Conservation (phyloP, 2,113 vertebrate species). For the Pimephales promelas region DNA sequence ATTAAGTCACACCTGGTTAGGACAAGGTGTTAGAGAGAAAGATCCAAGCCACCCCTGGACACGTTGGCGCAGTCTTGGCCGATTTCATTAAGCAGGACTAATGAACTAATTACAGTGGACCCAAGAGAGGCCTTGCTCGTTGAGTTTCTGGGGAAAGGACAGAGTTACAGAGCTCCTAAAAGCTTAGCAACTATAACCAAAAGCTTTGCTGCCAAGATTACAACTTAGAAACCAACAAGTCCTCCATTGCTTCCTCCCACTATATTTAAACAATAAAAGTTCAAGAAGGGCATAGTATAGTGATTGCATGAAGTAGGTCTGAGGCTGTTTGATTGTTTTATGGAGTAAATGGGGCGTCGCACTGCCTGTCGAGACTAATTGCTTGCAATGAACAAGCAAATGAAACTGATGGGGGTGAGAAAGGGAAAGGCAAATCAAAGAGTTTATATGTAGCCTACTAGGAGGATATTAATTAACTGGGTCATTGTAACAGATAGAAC, state of each 20-base stretch:
- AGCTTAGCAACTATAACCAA: not conserved
- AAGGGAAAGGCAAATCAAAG: constrained; percentile 1
- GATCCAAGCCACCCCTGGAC: constrained; percentile 11
- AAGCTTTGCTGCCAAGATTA: no score
- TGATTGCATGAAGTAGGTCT: constrained; percentile 12
- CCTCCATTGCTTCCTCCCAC: not conserved
- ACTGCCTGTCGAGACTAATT: constrained; percentile 42
- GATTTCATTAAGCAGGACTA: constrained; percentile 52
- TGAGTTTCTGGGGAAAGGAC: constrained; percentile 16
- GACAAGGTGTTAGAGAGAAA: not conserved
- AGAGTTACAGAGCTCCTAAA: constrained; percentile 7
- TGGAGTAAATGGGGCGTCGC: constrained; percentile 20
- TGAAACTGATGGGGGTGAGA: not conserved
- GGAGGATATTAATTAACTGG: constrained; percentile 46
- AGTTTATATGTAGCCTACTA: constrained; percentile 8
- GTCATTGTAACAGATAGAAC: constrained; percentile 1
- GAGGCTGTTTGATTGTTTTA: constrained; percentile 36
- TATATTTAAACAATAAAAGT: constrained; percentile 25
- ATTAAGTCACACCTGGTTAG: not conserved
- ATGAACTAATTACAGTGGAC: constrained; percentile 50
- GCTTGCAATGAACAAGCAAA: constrained; percentile 33
- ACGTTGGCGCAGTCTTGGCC: not conserved
- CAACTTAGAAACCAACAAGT: not conserved
- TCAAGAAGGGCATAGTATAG: not conserved
- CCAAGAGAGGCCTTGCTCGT: constrained; percentile 42